A percentile compares a stretch with the other conserved stretches of the same genome.
phyloP scores from a whole-genome alignment of 2,797 vertebrate species.

The Erithacus rubecula region DNA sequence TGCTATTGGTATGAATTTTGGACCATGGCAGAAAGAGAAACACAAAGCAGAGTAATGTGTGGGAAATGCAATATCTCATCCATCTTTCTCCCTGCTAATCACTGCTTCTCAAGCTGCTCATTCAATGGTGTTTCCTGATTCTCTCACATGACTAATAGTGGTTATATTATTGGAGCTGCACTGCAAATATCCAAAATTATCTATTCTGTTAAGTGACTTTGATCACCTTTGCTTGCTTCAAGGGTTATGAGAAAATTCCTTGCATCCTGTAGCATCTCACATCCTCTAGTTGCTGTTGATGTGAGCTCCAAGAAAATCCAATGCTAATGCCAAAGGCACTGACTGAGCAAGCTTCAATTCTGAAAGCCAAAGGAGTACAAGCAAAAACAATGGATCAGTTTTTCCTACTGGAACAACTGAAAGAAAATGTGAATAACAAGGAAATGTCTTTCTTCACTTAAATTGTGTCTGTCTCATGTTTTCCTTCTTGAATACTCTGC shows the following conservation, averaged over 20 bases:
- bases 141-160: neutral
- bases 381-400: neutral
- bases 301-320: neutral
- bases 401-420: neutral
- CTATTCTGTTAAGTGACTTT: neutral
- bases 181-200: neutral
- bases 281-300: neutral
- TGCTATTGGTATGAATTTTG: neutral
- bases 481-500: neutral
- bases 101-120: neutral
- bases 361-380: neutral
- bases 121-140: fast-evolving
- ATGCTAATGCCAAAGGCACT: neutral
- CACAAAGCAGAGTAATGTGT: neutral
- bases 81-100: neutral
- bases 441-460: neutral
- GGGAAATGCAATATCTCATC: neutral
- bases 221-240: neutral
- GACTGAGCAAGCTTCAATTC: neutral
- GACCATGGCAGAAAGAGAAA: neutral
- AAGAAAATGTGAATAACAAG: neutral
- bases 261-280: neutral
- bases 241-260: neutral
- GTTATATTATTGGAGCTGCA: neutral
- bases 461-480: neutral